phyloP scores from a whole-genome alignment of 2,797 vertebrate genomes.

The Coendou prehensilis region DNA sequence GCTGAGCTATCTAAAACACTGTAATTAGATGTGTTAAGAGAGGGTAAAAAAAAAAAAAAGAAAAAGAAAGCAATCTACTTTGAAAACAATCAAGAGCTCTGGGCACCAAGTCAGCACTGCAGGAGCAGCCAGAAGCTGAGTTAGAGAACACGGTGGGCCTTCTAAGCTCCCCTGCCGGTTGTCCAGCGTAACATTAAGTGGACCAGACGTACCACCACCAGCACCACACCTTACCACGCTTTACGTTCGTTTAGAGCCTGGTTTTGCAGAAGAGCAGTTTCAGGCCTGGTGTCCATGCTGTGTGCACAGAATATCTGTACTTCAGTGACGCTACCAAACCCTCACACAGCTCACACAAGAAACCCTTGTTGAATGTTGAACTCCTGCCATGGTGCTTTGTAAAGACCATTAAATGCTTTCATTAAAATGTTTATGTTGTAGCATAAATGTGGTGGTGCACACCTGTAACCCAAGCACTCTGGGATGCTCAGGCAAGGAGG shows the following conservation, averaged over 20 bases:
- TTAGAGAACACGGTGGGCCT: background rate
- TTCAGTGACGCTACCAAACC: background rate
- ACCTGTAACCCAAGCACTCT: background rate
- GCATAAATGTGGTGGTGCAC: background rate
- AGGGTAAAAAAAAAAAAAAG: no score
- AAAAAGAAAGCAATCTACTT: background rate
- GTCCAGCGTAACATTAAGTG: background rate
- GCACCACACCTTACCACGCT: background rate
- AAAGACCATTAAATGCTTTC: background rate
- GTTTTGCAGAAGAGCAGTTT: background rate
- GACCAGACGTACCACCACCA: background rate
- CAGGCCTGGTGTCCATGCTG: background rate
- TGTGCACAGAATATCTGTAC: background rate
- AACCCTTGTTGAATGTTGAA: background rate
- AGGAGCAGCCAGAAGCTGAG: background rate
- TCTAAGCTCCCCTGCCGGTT: background rate
- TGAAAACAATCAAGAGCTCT: slow-evolving; percentile 9
- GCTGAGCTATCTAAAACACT: slow-evolving; percentile 76
- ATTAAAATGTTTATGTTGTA: background rate
- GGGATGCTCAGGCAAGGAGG: background rate
- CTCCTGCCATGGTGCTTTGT: background rate
- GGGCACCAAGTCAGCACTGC: background rate
- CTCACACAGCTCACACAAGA: background rate
- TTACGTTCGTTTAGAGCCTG: background rate
- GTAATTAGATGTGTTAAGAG: slow-evolving; percentile 58